Conservation (phyloP, 30 jellyfish, hydroid and myxozoan genomes). For the Aurelia sp. region DNA sequence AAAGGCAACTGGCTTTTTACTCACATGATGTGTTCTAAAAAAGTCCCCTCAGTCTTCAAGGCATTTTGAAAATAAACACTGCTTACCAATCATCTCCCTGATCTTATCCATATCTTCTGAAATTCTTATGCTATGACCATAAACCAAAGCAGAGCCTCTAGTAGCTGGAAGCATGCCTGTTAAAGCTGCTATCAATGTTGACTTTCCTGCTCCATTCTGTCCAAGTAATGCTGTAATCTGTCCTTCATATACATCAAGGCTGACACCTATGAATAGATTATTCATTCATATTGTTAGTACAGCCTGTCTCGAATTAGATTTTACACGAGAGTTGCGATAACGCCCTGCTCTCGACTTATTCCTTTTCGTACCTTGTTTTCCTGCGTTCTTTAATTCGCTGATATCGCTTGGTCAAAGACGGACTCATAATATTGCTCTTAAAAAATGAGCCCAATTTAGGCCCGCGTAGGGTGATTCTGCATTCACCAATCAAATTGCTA, state of each 20-base stretch:
- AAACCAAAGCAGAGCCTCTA: slow-evolving; percentile 75
- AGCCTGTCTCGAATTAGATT: neutral
- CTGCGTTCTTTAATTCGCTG: too few relatives aligned
- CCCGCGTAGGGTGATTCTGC: too few relatives aligned
- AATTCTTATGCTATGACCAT: slow-evolving; percentile 72
- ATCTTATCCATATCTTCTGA: slow-evolving; percentile 86
- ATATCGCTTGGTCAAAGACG: too few relatives aligned
- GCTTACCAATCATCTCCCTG: slow-evolving; percentile 78
- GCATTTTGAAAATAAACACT: too few relatives aligned
- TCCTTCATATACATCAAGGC: slow-evolving; percentile 91
- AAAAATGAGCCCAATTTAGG: too few relatives aligned
- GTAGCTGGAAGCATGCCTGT: slow-evolving; percentile 90
- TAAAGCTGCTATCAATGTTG: slow-evolving; percentile 82
- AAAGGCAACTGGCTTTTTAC: too few relatives aligned
- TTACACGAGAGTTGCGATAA: neutral
- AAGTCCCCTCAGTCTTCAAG: too few relatives aligned
- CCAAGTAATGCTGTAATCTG: slow-evolving; percentile 92
- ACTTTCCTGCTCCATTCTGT: slow-evolving; percentile 95
- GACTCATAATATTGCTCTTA: too few relatives aligned
- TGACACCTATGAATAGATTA: slow-evolving; percentile 62
- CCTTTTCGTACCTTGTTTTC: too few relatives aligned
- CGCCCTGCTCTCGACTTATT: neutral
- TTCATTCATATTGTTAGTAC: neutral
- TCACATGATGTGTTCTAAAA: too few relatives aligned
- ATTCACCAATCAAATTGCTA: too few relatives aligned